Conservation (phyloP, 2,797 vertebrate genomes). For the Furcifer pardalis region DNA sequence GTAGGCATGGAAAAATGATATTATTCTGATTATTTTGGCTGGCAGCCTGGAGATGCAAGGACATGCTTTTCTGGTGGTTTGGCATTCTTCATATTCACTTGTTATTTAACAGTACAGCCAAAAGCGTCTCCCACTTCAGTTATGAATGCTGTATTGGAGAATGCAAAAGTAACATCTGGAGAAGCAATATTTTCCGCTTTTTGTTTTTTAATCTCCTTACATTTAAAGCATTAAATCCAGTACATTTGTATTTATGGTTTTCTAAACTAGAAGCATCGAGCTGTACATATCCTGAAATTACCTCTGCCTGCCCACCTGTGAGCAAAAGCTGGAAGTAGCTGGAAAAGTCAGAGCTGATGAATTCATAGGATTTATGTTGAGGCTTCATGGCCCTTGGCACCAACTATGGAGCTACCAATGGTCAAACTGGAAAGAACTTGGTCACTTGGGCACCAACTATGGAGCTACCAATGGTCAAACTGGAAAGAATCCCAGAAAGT, state of each 20-base stretch:
- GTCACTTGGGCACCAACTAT: no score
- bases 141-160: background rate
- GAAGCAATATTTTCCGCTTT: background rate
- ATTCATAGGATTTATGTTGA: background rate
- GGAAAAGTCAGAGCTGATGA: background rate
- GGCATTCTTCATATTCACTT: conserved; percentile 31
- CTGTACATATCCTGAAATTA: background rate
- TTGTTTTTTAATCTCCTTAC: background rate
- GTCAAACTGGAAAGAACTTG: background rate
- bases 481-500: no score
- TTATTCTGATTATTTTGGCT: conserved; percentile 10
- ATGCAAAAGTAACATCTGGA: conserved; percentile 20
- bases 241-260: background rate
- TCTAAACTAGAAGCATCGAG: background rate
- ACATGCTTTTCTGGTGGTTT: conserved; percentile 38
- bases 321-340: background rate
- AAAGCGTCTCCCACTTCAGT: conserved; percentile 10
- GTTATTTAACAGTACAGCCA: conserved; percentile 23
- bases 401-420: background rate
- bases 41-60: conserved; percentile 9
- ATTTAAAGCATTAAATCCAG: background rate
- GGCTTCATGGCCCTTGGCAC: background rate
- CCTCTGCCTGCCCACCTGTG: no score
- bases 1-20: conserved; percentile 13
- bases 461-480: no score